Evolutionary conservation across 2,113 vertebrate genomes (phyloP), one percentile per base, ranked within the genome.

Genomic region (Octodon degus): DNA sequence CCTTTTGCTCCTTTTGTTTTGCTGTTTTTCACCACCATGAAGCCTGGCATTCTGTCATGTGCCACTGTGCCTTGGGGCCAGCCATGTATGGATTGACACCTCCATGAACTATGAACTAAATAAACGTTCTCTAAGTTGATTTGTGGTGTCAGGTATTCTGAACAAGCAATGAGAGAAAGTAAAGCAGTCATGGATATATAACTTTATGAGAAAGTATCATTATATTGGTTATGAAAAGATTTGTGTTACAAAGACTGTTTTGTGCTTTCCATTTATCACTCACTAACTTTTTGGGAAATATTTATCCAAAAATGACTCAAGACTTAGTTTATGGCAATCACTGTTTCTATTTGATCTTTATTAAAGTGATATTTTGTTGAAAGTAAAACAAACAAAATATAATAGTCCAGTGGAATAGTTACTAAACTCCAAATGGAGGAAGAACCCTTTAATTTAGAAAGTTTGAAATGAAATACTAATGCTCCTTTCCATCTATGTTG

Each of bases 231-330:
- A 32, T 19, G 9, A 67, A 67, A 77, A 43, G 27, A 2, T 14
- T 37, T 70, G 7, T 30, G 62, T 68, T 72, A 72, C 10, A 58
- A 17, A 88, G 17, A 24, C 17, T 76, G 8, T 27, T 43, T 34
- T 92, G 50, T 43, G 92, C 68, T 89, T 89, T 85, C 13, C 37
- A 68, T 68, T 84, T 88, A n/a, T 68, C 32, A 67, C 3, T 92
- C 32, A 67, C 27, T 14, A 80, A 9, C 32, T 67, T 55, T 67
- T 92, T 50, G 60, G 6, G 34, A 50, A 85, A 80, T 34, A 24
- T 12, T 27, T 43, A 68, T 43, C 7, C 25, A 68, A n/a, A 84
- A 62, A 83, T 87, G 72, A 53, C 90, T 83, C 24, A 43, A 77
- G 50, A 50, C 11, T 50, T 0, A 43, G 25, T n/a, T 68, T 68